Conservation (phyloP, 1,140 invertebrate species). For the Tigriopus japonicus region DNA sequence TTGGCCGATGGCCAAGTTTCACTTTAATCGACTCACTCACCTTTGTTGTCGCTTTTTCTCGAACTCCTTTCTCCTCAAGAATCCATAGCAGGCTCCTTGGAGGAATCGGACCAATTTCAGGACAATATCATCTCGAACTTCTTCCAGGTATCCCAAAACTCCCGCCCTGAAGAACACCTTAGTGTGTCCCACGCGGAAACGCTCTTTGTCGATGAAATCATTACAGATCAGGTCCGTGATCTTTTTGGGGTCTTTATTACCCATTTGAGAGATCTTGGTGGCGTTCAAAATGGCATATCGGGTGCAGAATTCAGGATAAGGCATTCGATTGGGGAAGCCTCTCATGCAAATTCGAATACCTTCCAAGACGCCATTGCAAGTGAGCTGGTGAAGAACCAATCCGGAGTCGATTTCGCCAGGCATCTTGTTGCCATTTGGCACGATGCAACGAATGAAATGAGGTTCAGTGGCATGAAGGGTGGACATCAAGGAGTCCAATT, state of each 20-base stretch:
- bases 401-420: conserved; percentile 91
- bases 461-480: conserved; percentile 87
- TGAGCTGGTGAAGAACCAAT: conserved; percentile 98
- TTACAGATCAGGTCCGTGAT: conserved; percentile 57
- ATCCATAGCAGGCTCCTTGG: conserved; percentile 79
- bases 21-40: too few relatives aligned
- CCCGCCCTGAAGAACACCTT: conserved; percentile 99
- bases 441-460: conserved; percentile 99
- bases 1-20: too few relatives aligned
- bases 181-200: conserved; percentile 83
- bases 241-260: background rate
- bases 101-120: conserved; percentile 96
- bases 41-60: conserved; percentile 87
- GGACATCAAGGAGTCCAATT: conserved; percentile 90
- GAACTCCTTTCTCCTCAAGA: conserved; percentile 68
- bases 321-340: conserved; percentile 99
- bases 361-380: conserved; percentile 99
- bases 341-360: conserved; percentile 99
- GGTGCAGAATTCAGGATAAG: conserved; percentile 98
- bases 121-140: conserved; percentile 96
- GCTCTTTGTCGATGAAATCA: conserved; percentile 61
- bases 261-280: background rate
- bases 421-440: conserved; percentile 80
- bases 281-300: conserved; percentile 21
- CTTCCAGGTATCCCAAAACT: conserved; percentile 99